phyloP scores from a whole-genome alignment of 53 echinoderm and acorn worm species.

The Hippasteria phrygiana region DNA sequence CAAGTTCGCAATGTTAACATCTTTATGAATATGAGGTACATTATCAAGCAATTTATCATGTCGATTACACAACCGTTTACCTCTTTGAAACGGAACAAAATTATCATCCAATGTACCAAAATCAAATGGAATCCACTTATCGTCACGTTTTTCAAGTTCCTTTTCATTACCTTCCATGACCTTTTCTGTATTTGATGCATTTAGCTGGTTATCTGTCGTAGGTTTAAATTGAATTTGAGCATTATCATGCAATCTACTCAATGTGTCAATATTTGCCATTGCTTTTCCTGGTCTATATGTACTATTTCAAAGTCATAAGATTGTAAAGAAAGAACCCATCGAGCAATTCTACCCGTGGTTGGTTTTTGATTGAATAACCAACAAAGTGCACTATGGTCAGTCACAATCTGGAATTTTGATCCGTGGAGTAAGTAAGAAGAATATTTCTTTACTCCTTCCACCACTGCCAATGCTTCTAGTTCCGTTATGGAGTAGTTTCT shows the following conservation, averaged over 20 bases:
- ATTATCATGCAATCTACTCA: constrained; percentile 6
- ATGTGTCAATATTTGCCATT: constrained; percentile 7
- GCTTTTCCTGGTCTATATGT: background rate
- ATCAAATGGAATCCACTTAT: constrained; percentile 33
- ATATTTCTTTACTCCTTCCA: constrained; percentile 46
- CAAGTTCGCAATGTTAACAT: background rate
- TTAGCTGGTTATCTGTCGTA: too few relatives aligned
- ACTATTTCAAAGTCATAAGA: constrained; percentile 22
- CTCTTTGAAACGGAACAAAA: constrained; percentile 20
- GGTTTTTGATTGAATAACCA: constrained; percentile 44
- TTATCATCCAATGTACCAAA: constrained; percentile 41
- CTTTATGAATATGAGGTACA: constrained; percentile 16
- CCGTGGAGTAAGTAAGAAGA: constrained; percentile 44
- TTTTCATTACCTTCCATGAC: too few relatives aligned
- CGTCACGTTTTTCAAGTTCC: too few relatives aligned
- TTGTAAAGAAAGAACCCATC: constrained; percentile 1
- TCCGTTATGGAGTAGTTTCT: constrained; percentile 41
- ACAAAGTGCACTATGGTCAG: constrained; percentile 39
- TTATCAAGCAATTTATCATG: background rate
- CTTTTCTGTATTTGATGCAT: too few relatives aligned
- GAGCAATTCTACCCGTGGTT: constrained; percentile 29
- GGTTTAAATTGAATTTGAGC: background rate
- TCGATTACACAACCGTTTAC: background rate
- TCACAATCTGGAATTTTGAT: constrained; percentile 24
- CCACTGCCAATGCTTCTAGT: constrained; percentile 41